Evolutionary conservation across 2,797 vertebrate genomes (phyloP).

Genomic region (Cuculus canorus): DNA sequence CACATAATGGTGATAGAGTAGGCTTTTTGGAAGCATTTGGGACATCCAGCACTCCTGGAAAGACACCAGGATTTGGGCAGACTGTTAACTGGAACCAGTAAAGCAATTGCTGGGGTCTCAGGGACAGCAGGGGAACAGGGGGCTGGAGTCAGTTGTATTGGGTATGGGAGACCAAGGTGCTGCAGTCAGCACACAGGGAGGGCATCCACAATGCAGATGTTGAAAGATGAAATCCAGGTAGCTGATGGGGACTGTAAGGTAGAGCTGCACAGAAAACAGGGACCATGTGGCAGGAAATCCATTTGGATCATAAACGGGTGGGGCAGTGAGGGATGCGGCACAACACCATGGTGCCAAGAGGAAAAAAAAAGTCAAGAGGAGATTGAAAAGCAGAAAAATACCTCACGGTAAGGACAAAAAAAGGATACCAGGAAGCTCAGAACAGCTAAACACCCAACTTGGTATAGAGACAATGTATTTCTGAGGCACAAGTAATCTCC

Average conservation of each 20-base stretch:
- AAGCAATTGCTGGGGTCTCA: not conserved
- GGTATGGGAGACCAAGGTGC: not conserved
- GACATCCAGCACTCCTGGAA: not conserved
- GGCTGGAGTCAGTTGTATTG: not conserved
- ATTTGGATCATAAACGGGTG: not conserved
- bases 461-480: not conserved
- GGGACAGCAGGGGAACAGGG: not conserved
- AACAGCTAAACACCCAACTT: not conserved
- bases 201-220: not conserved
- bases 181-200: fast-evolving
- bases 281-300: not conserved
- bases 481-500: not conserved
- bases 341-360: not conserved
- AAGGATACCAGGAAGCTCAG: not conserved
- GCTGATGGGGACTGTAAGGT: not conserved
- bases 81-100: not conserved
- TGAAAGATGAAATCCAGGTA: not conserved
- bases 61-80: not conserved
- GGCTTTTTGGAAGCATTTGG: not conserved
- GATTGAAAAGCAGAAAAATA: not conserved
- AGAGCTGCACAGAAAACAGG: not conserved
- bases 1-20: not conserved
- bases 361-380: not conserved
- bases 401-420: not conserved
- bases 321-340: not conserved